These are phyloP conservation scores for Nebria ingens DNA, from an alignment of 1,140 invertebrate species.

Conservation along the genomic window DNA sequence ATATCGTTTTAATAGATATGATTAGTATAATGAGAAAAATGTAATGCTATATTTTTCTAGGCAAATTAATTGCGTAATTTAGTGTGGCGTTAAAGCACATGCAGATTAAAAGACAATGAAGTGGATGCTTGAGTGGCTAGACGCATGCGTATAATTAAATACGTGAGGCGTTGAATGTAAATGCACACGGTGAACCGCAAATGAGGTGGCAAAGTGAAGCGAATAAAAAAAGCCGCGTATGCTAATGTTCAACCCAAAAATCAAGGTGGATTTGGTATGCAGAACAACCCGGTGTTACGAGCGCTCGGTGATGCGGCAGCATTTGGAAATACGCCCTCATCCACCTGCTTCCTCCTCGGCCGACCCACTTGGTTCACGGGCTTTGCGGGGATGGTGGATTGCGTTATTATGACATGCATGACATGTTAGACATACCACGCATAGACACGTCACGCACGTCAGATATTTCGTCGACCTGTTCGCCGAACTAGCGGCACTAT, in stretches of 20 bases:
- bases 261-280: background rate
- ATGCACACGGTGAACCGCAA: background rate
- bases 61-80: too few relatives aligned
- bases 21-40: too few relatives aligned
- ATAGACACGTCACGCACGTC: background rate
- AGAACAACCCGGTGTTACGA: background rate
- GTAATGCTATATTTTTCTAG: too few relatives aligned
- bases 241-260: too few relatives aligned
- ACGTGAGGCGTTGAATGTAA: background rate
- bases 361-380: too few relatives aligned
- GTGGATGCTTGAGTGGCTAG: background rate
- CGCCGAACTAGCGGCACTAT: background rate
- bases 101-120: background rate
- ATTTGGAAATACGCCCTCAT: too few relatives aligned
- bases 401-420: constrained; percentile 7
- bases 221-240: background rate
- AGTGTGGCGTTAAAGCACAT: too few relatives aligned
- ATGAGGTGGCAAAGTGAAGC: background rate
- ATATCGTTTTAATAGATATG: too few relatives aligned
- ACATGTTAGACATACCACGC: background rate
- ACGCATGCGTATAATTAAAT: background rate
- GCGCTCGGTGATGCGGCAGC: too few relatives aligned
- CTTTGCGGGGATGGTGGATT: too few relatives aligned
- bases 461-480: background rate
- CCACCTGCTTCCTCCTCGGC: too few relatives aligned